phyloP scores from a whole-genome alignment of 1,140 invertebrate genomes.

The Achroia grisella region DNA sequence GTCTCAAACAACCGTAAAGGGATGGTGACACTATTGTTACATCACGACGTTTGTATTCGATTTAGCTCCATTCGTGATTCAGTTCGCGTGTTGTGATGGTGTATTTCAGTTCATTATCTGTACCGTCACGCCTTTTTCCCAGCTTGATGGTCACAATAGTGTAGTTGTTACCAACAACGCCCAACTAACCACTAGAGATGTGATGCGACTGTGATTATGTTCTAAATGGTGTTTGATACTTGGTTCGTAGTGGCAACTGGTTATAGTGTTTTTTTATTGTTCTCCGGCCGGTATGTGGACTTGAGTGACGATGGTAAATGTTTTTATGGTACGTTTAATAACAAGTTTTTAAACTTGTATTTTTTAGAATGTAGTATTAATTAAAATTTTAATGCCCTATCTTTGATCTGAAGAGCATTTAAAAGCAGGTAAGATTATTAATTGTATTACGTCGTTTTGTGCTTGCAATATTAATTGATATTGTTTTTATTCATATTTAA shows the following conservation, averaged over 20 bases:
- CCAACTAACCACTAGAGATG: background rate
- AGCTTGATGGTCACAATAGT: background rate
- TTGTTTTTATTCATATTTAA: too few relatives aligned
- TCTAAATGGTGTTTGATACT: constrained; percentile 36
- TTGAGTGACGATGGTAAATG: constrained; percentile 31
- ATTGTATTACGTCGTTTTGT: too few relatives aligned
- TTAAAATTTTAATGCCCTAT: too few relatives aligned
- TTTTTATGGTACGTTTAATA: too few relatives aligned
- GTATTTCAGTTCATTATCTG: background rate
- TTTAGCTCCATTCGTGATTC: constrained; percentile 21
- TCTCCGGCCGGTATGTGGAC: constrained; percentile 28
- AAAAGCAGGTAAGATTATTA: too few relatives aligned
- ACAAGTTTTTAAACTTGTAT: too few relatives aligned
- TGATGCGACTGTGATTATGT: constrained; percentile 6
- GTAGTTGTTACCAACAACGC: background rate
- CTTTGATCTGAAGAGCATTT: too few relatives aligned
- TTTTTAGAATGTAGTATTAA: too few relatives aligned
- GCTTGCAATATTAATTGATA: too few relatives aligned
- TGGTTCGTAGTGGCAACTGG: constrained; percentile 19
- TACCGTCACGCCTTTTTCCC: background rate
- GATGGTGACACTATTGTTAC: constrained; percentile 28
- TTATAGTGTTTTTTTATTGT: constrained; percentile 25
- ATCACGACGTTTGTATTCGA: constrained; percentile 23
- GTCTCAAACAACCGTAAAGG: constrained; percentile 12
- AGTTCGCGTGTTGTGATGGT: background rate